Base-by-base conservation (phyloP, 1,140 invertebrate genomes). In the Cydia amplana region DNA sequence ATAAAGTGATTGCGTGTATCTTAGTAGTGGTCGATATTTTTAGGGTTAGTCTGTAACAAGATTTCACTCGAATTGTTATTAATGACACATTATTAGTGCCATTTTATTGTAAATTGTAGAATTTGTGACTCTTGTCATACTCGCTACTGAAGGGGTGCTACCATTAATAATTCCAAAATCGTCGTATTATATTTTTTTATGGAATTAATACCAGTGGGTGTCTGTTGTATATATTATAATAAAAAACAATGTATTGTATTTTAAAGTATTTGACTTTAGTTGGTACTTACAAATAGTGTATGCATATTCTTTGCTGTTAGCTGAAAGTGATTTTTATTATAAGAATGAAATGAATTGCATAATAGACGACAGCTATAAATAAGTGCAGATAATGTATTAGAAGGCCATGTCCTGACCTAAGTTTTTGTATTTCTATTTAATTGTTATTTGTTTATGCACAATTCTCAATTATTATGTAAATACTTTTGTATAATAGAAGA, bases 401-500 rank as follows among this genome's bases (percentile, higher is more conserved):
- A 86, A 83, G 88, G 88, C 87, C 88, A 86, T 90, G 91, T 82
- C 87, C 86, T 84, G 84, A 88, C 86, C 82, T 87, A 90, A 90
- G 85, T 83, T 91, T 91, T 92, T 92, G 87, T 91, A 89, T 92
- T 90, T 90, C 87, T 92, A 91, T 93, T 92, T 93, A 91, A 92
- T 93, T 93, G 93, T 93, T 93, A 93, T 93, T 93, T 93, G 92
- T 93, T 93, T 92, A 92, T 93, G 93, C 93, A 93, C 93, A 93
- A 93, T 93, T 93, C 91, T 93, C 91, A 90, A 93, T 93, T 93
- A 93, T 89, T 93, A 93, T 93, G 92, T 93, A 93, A 91, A 93
- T 93, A 93, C 83, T 93, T 93, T 93, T 93, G 92, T 93, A 93
- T 91, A 87, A 93, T 93, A 93, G 91, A 86, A 91, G 85, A 90